Base-by-base conservation (phyloP, 2,797 vertebrate genomes). In the Xenentodon cancila region DNA sequence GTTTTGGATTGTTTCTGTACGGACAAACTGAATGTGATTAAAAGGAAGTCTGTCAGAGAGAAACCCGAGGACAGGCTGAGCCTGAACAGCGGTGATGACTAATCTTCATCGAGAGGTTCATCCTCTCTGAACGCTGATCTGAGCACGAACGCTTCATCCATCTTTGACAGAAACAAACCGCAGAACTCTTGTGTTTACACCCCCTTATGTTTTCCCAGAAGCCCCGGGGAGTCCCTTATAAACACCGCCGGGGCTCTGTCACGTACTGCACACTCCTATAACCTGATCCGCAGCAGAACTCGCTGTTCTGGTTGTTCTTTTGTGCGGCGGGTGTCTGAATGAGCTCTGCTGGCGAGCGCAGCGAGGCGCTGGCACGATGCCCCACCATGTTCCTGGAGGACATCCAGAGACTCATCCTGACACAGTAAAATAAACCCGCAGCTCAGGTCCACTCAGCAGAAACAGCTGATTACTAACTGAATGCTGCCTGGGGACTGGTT, bases 301-400 rank as follows among this genome's bases (percentile, higher is more conserved):
- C 50, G 20, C 53, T 80, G 86, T 79, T 73, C 84, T 60, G 59
- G 77, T 72, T 86, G 67, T 77, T 76, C 69, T 64, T 77, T 68
- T 79, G 67, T 85, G 76, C 43, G 2, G 61, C 37, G 59, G 59
- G 77, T 48, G 80, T 58, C 58, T 75, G 71, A 77, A 56, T 64
- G 66, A 54, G 65, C 63, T 76, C 49, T 70, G 71, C 49, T 83
- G 79, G 84, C 59, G 30, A 55, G 45, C 42, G 53, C 8, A 46
- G 44, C 27, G 73, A 70, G 71, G 53, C 42, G 69, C 63, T 84
- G 88, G 84, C 88, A 78, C 43, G 60, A 67, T 47, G 59, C 62
- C 79, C 78, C 61, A 69, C 73, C 50, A 45, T 87, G 88, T 88
- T 81, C 87, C 77, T 91, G 89, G 92, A 89, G 51, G 66, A 15